Conservation (phyloP, 2,797 vertebrate species). For the Chiropotes sagulatus region DNA sequence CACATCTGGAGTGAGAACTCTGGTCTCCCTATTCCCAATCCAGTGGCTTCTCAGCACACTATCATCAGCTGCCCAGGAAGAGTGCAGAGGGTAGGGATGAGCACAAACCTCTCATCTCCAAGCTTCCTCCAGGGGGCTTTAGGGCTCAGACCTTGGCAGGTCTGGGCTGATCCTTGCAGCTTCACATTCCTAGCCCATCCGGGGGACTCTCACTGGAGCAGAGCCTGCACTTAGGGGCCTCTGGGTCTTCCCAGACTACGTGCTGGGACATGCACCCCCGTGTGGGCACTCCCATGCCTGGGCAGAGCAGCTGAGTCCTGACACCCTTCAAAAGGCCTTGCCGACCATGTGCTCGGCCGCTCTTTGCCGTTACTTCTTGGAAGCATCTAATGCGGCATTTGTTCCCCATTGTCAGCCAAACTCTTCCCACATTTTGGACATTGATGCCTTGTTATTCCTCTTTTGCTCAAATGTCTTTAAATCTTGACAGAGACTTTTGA, state of each 20-base stretch:
- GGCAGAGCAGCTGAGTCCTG: not conserved
- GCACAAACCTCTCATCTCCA: not conserved
- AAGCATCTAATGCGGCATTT: not conserved
- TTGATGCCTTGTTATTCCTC: not conserved
- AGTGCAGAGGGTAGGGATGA: not conserved
- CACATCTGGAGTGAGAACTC: not conserved
- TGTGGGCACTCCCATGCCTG: not conserved
- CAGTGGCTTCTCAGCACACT: not conserved
- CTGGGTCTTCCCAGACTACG: not conserved
- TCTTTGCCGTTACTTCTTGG: not conserved
- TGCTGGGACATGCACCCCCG: accelerated
- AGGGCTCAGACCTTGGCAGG: not conserved
- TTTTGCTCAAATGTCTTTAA: slow-evolving; percentile 2
- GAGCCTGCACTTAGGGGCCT: not conserved
- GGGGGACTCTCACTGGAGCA: not conserved
- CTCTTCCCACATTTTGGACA: not conserved
- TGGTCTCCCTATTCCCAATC: not conserved
- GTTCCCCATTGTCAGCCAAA: not conserved
- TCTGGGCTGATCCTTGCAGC: not conserved
- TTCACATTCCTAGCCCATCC: not conserved
- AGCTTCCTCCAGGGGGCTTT: not conserved
- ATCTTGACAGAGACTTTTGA: not conserved
- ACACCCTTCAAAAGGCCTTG: not conserved
- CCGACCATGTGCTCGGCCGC: not conserved
- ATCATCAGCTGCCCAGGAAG: not conserved